These are phyloP conservation scores for Mesochorus sp. DNA, from an alignment of 2,888 invertebrate genomes.

Conservation along the genomic window DNA sequence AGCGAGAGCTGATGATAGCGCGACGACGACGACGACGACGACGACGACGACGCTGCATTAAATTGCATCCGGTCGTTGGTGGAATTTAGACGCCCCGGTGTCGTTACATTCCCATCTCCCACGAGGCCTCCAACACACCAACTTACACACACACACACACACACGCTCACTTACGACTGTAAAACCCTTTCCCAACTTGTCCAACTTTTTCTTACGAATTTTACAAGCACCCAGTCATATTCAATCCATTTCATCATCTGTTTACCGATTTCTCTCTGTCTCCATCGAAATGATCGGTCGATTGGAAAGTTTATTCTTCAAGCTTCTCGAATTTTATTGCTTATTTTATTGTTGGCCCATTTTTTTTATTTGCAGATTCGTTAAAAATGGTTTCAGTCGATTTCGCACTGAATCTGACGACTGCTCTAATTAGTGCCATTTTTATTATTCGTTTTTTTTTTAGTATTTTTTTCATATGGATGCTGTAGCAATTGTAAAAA, in stretches of 20 bases:
- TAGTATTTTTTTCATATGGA: too few relatives aligned
- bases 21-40: constrained; percentile 48
- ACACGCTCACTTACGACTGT: too few relatives aligned
- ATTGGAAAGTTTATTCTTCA: not conserved
- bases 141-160: not conserved
- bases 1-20: constrained; percentile 78
- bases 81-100: constrained; percentile 75
- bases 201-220: constrained; percentile 7
- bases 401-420: too few relatives aligned
- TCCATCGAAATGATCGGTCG: not conserved
- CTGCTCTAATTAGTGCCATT: too few relatives aligned
- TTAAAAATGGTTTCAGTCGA: too few relatives aligned
- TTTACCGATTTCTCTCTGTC: not conserved
- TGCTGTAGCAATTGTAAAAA: too few relatives aligned
- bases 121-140: too few relatives aligned
- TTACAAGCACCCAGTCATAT: not conserved
- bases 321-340: not conserved
- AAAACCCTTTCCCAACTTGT: not conserved
- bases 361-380: not conserved
- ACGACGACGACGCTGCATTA: constrained; percentile 79
- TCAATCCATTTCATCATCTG: not conserved
- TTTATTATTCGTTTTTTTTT: too few relatives aligned
- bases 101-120: constrained; percentile 37
- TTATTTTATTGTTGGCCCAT: not conserved
- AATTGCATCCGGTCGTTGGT: constrained; percentile 79